phyloP scores from a whole-genome alignment of 1,140 invertebrate species.

The Copidosoma floridanum region DNA sequence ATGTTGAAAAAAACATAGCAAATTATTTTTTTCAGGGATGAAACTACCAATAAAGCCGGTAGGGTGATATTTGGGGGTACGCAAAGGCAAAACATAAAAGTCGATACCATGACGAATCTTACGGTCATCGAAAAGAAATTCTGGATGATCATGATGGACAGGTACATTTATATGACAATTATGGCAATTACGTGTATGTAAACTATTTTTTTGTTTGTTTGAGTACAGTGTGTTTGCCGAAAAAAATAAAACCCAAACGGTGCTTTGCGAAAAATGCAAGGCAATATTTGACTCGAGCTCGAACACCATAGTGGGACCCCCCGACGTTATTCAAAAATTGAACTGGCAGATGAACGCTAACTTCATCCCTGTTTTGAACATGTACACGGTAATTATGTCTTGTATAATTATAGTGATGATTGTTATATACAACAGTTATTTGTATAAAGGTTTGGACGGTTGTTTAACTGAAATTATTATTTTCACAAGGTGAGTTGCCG shows the following conservation, averaged over 20 bases:
- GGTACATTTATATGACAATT: slow-evolving; percentile 36
- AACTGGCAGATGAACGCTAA: slow-evolving; percentile 70
- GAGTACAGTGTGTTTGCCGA: slow-evolving; percentile 49
- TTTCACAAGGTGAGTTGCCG: slow-evolving; percentile 62
- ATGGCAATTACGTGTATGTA: slow-evolving; percentile 45
- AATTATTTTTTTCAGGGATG: slow-evolving; percentile 58
- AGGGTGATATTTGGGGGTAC: slow-evolving; percentile 74
- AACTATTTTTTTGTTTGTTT: too few relatives aligned
- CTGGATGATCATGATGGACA: slow-evolving; percentile 80
- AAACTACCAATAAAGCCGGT: slow-evolving; percentile 63
- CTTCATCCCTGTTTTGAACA: slow-evolving; percentile 46
- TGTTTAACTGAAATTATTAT: too few relatives aligned
- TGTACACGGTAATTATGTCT: slow-evolving; percentile 62
- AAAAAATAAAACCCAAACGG: slow-evolving; percentile 31
- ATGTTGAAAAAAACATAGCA: too few relatives aligned
- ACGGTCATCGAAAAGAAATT: slow-evolving; percentile 67
- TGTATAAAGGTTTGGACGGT: too few relatives aligned
- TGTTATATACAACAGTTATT: too few relatives aligned
- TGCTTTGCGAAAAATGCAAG: slow-evolving; percentile 59
- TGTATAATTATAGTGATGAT: too few relatives aligned
- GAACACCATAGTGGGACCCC: slow-evolving; percentile 74
- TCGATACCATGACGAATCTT: slow-evolving; percentile 65
- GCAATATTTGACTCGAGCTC: slow-evolving; percentile 84
- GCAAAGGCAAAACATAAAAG: slow-evolving; percentile 66
- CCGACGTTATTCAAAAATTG: slow-evolving; percentile 63